Conservation (phyloP, 30 jellyfish, hydroid and myxozoan genomes). For the Morbakka virulenta region DNA sequence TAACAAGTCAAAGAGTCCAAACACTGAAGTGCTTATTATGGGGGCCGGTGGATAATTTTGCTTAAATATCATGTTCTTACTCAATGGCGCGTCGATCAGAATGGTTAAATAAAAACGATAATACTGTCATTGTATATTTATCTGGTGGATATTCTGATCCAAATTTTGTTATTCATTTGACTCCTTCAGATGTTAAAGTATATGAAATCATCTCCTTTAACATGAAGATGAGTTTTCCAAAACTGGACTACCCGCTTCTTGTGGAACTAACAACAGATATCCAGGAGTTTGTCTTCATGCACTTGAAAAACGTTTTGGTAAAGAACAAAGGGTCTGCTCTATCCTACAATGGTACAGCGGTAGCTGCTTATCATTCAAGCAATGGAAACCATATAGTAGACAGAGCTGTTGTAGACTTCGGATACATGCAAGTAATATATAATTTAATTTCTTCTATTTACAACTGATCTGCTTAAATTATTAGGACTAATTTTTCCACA, state of each 20-base stretch:
- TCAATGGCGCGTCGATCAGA: background rate
- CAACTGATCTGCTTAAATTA: no score
- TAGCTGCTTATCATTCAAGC: slow-evolving; percentile 31
- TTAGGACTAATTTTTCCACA: no score
- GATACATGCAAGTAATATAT: slow-evolving; percentile 47
- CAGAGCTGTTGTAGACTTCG: slow-evolving; percentile 66
- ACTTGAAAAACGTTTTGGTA: slow-evolving; percentile 27
- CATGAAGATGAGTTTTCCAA: slow-evolving; percentile 63
- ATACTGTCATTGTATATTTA: background rate
- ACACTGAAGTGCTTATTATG: no score
- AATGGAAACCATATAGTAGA: slow-evolving; percentile 45
- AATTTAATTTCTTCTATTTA: background rate
- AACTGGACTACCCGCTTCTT: slow-evolving; percentile 55
- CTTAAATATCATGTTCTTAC: background rate
- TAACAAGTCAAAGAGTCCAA: no score
- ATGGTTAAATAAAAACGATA: background rate
- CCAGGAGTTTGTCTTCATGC: slow-evolving; percentile 68
- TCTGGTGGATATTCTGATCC: background rate
- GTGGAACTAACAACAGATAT: slow-evolving; percentile 79
- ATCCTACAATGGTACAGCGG: slow-evolving; percentile 48
- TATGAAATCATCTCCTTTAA: slow-evolving; percentile 27
- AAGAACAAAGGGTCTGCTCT: slow-evolving; percentile 38
- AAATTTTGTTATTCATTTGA: background rate
- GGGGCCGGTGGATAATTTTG: no score
- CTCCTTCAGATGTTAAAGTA: slow-evolving; percentile 32